Evolutionary conservation across 2,888 invertebrate species (phyloP).

Genomic region (Epirrita christyi): DNA sequence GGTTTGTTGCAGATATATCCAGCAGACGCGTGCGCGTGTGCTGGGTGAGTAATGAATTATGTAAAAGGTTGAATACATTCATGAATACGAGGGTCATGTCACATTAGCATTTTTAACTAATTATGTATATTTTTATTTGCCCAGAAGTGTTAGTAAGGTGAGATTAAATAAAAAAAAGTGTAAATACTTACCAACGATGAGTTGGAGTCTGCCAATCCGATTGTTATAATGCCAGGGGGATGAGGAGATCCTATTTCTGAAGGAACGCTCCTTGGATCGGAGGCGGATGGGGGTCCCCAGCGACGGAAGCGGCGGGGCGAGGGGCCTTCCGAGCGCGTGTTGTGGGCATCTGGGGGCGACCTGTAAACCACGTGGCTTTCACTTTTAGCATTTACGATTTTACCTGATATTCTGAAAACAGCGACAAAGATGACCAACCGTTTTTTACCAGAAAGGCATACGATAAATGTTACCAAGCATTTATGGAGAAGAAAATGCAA

Average conservation of each 20-base stretch:
- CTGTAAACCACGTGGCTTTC: not conserved
- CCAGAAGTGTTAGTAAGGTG: not conserved
- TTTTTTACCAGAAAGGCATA: no score
- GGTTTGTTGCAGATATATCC: conserved; percentile 1
- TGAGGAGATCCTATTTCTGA: conserved; percentile 2
- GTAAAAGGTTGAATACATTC: conserved; percentile 14
- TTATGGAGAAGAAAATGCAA: no score
- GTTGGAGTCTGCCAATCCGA: conserved; percentile 3
- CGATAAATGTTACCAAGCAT: no score
- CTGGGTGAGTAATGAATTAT: conserved; percentile 16
- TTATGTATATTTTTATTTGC: not conserved
- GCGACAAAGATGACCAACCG: no score
- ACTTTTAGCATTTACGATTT: no score
- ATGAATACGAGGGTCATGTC: conserved; percentile 17
- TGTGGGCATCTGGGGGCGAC: not conserved
- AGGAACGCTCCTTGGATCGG: not conserved
- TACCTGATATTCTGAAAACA: no score
- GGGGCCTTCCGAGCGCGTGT: not conserved
- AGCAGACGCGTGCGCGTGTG: conserved; percentile 12
- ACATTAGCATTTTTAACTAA: conserved; percentile 18
- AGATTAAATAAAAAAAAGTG: not conserved
- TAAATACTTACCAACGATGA: conserved; percentile 18
- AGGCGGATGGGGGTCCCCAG: not conserved
- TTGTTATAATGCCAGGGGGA: conserved; percentile 8
- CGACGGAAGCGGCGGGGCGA: conserved; percentile 1